Evolutionary conservation across 2,113 vertebrate genomes (phyloP).

Genomic region (Tinamus guttatus): DNA sequence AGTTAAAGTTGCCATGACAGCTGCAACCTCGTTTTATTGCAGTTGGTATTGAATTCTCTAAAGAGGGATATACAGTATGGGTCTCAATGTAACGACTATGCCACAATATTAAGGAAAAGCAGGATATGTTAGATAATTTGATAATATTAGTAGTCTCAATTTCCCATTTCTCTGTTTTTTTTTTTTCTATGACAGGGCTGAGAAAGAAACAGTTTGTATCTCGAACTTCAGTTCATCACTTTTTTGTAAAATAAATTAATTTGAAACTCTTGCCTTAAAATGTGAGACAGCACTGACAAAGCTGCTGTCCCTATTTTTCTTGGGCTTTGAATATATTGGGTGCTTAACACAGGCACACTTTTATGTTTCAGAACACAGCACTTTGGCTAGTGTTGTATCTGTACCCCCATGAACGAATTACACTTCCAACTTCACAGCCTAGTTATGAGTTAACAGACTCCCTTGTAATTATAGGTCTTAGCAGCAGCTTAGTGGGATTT

Average conservation of each 20-base stretch:
- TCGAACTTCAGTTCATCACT: neutral
- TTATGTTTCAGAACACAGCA: neutral
- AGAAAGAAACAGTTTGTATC: neutral
- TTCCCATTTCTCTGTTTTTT: neutral
- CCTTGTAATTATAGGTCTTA: neutral
- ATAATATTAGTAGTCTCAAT: neutral
- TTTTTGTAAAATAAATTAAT: neutral
- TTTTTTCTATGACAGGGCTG: neutral
- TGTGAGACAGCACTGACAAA: neutral
- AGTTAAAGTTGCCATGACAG: slow-evolving; percentile 20
- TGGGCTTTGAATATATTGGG: neutral
- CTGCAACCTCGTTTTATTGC: slow-evolving; percentile 1
- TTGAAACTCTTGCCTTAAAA: neutral
- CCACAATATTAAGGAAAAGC: neutral
- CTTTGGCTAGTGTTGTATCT: neutral
- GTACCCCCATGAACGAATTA: neutral
- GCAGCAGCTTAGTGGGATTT: neutral
- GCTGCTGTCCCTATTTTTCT: neutral
- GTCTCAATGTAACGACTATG: neutral
- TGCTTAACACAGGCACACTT: neutral
- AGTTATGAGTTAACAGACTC: fast-evolving
- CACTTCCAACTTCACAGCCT: fast-evolving
- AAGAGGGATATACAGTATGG: neutral
- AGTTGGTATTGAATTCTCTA: neutral
- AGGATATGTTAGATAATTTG: neutral